Evolutionary conservation across 2,888 invertebrate genomes (phyloP), one percentile per base, ranked within the genome.

Genomic region (Ernsta delagoae): DNA sequence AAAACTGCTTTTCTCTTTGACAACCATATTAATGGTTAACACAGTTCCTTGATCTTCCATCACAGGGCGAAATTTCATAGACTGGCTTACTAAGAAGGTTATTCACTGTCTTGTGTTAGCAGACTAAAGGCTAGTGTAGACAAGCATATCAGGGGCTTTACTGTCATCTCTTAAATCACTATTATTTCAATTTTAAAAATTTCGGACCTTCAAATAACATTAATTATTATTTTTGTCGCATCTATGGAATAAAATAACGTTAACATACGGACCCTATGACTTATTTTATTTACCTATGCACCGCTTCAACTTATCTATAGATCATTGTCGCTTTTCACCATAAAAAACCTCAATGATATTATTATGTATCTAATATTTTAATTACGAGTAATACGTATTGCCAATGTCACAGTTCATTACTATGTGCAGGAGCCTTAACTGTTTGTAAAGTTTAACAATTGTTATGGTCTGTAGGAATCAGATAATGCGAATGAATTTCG

Each of bases 101-200:
- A 62, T 56, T 68, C 61, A 68, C 61, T 62, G 67, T 68, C 67
- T 67, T 39, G 16, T 36, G 45, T 16, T 34, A 65, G 56, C 39
- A 43, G 36, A 43, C 45, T 61, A 56, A 56, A 39, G 54, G 54
- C 8, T 6, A 8, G 5, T 50, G 16, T 34, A 54, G 54, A 34
- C 54, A 39, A 39, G 39, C 5, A 31, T 7, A 24, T 7, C 1
- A 54, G 8, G 31, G 24, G 2, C 9, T 39, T 41, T 41, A 31
- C 31, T 4, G 4, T 31, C 31, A 31, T 2, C 4, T 31, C 31
- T 31, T 31, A 31, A 31, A 31, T 31, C 31, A 31, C 3, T 31
- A 31, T 31, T 31, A 31, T 16, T 16, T 16, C 16, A 16, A 16
- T 16, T 16, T 16, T 16, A 16, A 31, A 31, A 31, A 31, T 16